Evolutionary conservation across 2,113 vertebrate species (phyloP), one percentile per base, ranked within the genome.

Genomic region (Callospermophilus lateralis): DNA sequence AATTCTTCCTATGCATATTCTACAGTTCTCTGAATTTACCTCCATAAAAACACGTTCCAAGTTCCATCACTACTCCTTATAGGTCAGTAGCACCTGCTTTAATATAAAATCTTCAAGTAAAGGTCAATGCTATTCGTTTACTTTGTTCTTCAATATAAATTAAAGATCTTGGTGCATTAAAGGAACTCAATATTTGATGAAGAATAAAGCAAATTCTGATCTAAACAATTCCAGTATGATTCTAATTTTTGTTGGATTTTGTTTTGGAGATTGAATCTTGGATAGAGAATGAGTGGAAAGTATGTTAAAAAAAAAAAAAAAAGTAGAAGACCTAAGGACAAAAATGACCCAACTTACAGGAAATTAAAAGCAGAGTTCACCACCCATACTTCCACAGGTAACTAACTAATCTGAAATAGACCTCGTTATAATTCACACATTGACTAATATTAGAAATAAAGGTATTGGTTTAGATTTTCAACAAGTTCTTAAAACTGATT

Each of bases 391-490:
- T 85, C 73, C 28, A 51, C 2, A 63, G 55, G 61, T 34, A 95
- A 80, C 0, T 34, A 95, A 80, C 0, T 39, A 76, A 93, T 61
- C 45, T 83, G 51, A 93, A 94, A 73, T 30, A 81, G 42, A 8
- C 7, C 8, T 72, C 72, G 8, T n/a, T 37, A 76, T 72, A 87
- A 81, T 55, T 72, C 8, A 88, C 10, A 72, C 30, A 85, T 32
- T 37, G 76, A 68, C 6, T 80, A 89, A 89, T 39, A 91, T 53
- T 76, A 70, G 13, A 91, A 94, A 90, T 42, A 92, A 72, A 86
- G 34, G 2, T 13, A 86, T 17, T 4, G 0, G 10, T 32, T 12
- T 22, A 65, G 78, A 15, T 65, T 65, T 87, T 90, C 63, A 78
- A 58, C 39, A 74, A 45, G 22, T 39, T 93, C 63, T 58, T 92